These are phyloP conservation scores for Megaceryle alcyon DNA, from an alignment of 2,797 vertebrate genomes.

Conservation along the genomic window DNA sequence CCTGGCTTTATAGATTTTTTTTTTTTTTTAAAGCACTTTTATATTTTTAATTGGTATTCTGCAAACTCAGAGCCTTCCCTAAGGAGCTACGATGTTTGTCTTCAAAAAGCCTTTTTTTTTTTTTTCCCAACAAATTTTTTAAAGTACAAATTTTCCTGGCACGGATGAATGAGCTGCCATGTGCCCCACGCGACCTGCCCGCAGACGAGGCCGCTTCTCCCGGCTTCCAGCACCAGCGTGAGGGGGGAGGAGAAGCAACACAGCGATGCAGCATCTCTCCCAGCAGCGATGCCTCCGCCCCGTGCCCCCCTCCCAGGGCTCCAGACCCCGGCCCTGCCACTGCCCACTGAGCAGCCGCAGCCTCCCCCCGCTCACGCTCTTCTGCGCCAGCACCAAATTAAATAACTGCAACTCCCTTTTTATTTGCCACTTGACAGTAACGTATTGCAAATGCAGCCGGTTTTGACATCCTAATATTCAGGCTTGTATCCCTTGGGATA, in stretches of 20 bases:
- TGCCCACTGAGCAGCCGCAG: background rate
- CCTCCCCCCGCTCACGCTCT: background rate
- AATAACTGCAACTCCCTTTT: slow-evolving; percentile 74
- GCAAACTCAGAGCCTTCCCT: slow-evolving; percentile 9
- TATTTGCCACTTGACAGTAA: slow-evolving; percentile 78
- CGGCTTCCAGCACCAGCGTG: rapidly evolving
- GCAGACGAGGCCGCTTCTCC: background rate
- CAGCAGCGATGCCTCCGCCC: rapidly evolving
- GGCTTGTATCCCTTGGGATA: slow-evolving; percentile 71
- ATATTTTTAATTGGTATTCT: slow-evolving; percentile 60
- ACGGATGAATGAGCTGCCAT: background rate
- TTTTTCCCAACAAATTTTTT: background rate
- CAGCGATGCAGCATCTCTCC: background rate
- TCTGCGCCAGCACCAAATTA: slow-evolving; percentile 64
- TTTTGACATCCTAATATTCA: slow-evolving; percentile 79
- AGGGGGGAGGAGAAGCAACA: background rate
- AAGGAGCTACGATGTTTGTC: slow-evolving; percentile 40
- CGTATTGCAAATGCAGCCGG: slow-evolving; percentile 61
- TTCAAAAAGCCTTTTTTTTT: slow-evolving; percentile 50
- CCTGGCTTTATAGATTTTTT: background rate
- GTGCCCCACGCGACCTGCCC: background rate
- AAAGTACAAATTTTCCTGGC: slow-evolving; percentile 1
- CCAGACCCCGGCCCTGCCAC: background rate
- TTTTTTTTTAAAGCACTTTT: slow-evolving; percentile 9
- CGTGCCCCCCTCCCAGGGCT: background rate